Conservation (phyloP, 2,797 vertebrate genomes). For the Masticophis lateralis region DNA sequence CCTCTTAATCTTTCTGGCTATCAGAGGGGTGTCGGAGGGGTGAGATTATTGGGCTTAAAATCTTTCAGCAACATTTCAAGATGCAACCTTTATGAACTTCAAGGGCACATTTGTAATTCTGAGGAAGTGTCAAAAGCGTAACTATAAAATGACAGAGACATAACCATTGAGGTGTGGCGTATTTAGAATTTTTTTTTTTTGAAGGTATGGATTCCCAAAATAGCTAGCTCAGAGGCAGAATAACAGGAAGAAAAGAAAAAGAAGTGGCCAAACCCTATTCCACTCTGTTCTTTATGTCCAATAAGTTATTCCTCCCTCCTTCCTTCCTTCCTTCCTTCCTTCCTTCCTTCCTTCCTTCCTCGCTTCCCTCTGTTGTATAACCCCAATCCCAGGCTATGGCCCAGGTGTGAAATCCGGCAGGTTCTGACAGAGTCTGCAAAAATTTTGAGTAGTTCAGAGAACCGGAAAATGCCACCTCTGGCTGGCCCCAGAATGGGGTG, state of each 20-base stretch:
- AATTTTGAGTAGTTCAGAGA: no score
- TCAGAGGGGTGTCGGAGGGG: not conserved
- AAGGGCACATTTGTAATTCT: not conserved
- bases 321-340: not conserved
- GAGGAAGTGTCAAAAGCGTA: not conserved
- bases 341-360: not conserved
- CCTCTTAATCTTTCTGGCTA: slow-evolving; percentile 44
- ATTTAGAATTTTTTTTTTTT: not conserved
- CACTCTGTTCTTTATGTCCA: not conserved
- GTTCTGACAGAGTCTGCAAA: no score
- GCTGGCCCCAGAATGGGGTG: no score
- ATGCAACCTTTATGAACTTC: not conserved
- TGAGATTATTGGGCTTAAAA: not conserved
- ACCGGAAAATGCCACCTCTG: no score
- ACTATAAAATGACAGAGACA: not conserved
- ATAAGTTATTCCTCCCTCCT: not conserved
- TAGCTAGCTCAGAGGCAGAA: not conserved
- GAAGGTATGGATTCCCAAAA: not conserved
- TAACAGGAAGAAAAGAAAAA: not conserved
- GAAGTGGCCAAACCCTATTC: not conserved
- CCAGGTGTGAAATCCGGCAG: no score
- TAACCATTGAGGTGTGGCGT: not conserved
- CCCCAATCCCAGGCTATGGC: no score
- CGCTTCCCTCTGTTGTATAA: not conserved
- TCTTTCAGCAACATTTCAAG: not conserved